Evolutionary conservation across 1,140 invertebrate species (phyloP), one percentile per base, ranked within the genome.

Genomic region (Formica exsecta): DNA sequence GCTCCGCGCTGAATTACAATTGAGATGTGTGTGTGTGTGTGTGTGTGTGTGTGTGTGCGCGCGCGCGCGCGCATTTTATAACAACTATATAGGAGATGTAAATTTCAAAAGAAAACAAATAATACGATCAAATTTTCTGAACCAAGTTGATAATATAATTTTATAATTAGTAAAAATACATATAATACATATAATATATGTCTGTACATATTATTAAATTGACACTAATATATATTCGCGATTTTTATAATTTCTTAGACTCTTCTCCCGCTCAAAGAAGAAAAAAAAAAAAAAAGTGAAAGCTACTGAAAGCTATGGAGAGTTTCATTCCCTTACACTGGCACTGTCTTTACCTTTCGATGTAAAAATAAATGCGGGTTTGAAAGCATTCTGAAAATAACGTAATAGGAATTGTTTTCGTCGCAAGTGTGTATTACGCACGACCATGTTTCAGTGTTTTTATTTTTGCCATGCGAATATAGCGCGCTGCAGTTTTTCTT

Each of bases 311-410:
- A 48, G 13, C 9, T 32, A 71, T 41, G 4, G 25, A 22, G 11
- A 41, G 2, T 62, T 25, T 61, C 51, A 87, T 68, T 74, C 48
- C 44, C 32, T 74, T 61, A 22, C 70, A 54, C 1, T 36, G 6
- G 5, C 48, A 7, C n/a, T 11, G 62, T 38, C 19, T 29, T 79
- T 76, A 61, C 59, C n/a, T 75, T 75, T 68, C 22, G 70, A 62
- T 22, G 68, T 81, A 62, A 86, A 88, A 89, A 89, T 89, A 88
- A 86, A 88, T 25, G 1, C 65, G 19, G 16, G 7, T 19, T 13
- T 19, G 57, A 13, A 25, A 9, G 6, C 7, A 9, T 3, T 9
- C 61, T 64, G 62, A 74, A 83, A 89, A 83, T 89, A 89, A 79
- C 70, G 59, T 57, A 57, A 41, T 61, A 51, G 11, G 61, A 61